Evolutionary conservation across 2,113 vertebrate species (phyloP).

Genomic region (Gorsachius goisagi): DNA sequence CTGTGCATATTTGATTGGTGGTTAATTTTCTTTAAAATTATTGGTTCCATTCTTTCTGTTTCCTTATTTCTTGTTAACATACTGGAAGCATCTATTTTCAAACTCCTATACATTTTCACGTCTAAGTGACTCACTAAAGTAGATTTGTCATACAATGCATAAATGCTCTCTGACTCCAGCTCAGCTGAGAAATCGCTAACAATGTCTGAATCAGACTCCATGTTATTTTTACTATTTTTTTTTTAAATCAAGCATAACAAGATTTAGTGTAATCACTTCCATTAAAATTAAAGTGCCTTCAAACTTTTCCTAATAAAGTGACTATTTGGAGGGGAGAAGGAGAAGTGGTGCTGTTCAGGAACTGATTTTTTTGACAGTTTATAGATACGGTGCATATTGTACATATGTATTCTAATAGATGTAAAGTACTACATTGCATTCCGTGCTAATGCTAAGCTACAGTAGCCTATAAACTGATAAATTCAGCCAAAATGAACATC

Average conservation of each 20-base stretch:
- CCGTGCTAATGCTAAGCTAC: conserved; percentile 48
- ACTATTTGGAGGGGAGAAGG: not conserved
- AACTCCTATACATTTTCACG: not conserved
- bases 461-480: conserved; percentile 50
- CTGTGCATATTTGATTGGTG: conserved; percentile 40
- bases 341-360: not conserved
- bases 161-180: not conserved
- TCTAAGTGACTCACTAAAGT: conserved; percentile 14
- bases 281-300: conserved; percentile 36
- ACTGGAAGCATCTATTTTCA: not conserved
- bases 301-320: conserved; percentile 14
- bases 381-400: conserved; percentile 16
- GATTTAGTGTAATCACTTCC: not conserved
- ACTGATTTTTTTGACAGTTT: conserved; percentile 16
- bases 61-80: not conserved
- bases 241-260: not conserved
- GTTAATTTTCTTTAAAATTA: conserved; percentile 23
- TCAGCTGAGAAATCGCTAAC: conserved; percentile 5
- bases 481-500: conserved; percentile 40
- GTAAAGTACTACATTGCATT: conserved; percentile 51
- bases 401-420: conserved; percentile 50
- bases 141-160: not conserved
- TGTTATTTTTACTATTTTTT: not conserved
- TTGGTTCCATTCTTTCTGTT: not conserved
- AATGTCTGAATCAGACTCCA: conserved; percentile 1